These are phyloP conservation scores for Lepisosteus oculatus DNA, from an alignment of 2,113 vertebrate species.

Conservation along the genomic window DNA sequence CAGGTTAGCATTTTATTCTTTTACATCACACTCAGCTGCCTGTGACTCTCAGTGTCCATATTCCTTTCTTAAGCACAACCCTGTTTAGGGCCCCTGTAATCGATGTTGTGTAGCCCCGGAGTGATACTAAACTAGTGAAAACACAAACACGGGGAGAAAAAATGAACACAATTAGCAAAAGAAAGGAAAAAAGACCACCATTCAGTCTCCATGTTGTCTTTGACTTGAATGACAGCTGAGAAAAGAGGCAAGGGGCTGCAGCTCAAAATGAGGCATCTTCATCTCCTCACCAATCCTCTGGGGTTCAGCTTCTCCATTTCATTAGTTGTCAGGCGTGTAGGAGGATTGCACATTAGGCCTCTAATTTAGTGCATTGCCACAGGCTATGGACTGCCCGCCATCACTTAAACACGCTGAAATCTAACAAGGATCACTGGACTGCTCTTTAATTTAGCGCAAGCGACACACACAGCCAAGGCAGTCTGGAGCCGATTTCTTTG, in stretches of 20 bases:
- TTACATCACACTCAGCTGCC: too few species aligned
- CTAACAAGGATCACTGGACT: constrained; percentile 71
- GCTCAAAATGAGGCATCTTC: constrained; percentile 71
- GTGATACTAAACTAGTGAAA: constrained; percentile 17
- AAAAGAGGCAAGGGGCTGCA: constrained; percentile 58
- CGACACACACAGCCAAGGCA: constrained; percentile 35
- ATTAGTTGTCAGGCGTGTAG: constrained; percentile 82
- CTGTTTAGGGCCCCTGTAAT: too few species aligned
- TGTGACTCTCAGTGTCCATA: too few species aligned
- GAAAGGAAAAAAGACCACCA: constrained; percentile 44
- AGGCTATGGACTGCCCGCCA: constrained; percentile 72
- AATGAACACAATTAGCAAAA: not conserved
- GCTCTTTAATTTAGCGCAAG: constrained; percentile 62
- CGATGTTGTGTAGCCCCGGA: not conserved
- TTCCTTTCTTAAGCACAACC: too few species aligned
- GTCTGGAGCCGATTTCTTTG: too few species aligned
- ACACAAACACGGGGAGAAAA: constrained; percentile 11
- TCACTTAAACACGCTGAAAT: constrained; percentile 70
- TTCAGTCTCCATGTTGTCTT: constrained; percentile 43
- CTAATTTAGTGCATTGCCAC: constrained; percentile 88
- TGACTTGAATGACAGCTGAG: constrained; percentile 66
- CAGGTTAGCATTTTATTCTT: too few species aligned
- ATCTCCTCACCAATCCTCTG: constrained; percentile 67
- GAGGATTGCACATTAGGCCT: constrained; percentile 83
- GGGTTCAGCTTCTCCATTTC: constrained; percentile 77